Percentiles rank a stretch among this genome's conserved stretches.
Evolutionary conservation across 2,888 invertebrate species (phyloP).

Genomic region (Microctonus aethiopoides): DNA sequence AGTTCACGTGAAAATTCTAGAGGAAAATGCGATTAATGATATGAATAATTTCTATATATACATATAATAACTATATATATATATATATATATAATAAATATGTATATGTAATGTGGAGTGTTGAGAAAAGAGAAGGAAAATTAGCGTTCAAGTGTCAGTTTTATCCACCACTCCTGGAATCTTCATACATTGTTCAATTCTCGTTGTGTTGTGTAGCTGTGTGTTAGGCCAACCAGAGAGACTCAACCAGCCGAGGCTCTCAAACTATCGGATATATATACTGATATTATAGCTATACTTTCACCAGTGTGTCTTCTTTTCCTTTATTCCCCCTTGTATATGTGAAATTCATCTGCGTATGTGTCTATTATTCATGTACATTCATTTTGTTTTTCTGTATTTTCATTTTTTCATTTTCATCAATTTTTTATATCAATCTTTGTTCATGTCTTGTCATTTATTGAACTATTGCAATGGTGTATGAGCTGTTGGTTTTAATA

Average conservation of each 20-base stretch:
- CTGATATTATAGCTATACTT: slow-evolving; percentile 13
- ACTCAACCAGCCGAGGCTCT: slow-evolving; percentile 26
- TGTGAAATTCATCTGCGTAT: neutral
- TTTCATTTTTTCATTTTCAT: neutral
- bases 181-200: slow-evolving; percentile 50
- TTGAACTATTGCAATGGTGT: neutral
- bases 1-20: neutral
- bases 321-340: slow-evolving; percentile 23
- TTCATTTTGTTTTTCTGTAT: neutral
- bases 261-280: slow-evolving; percentile 28
- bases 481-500: neutral
- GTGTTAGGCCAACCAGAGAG: slow-evolving; percentile 9
- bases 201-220: neutral
- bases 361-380: neutral
- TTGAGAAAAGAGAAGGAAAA: slow-evolving; percentile 31
- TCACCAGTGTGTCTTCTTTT: slow-evolving; percentile 28
- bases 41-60: neutral
- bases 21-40: neutral
- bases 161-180: slow-evolving; percentile 51
- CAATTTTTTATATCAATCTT: neutral
- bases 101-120: neutral
- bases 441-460: too few species aligned
- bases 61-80: neutral
- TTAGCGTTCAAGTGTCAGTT: slow-evolving; percentile 55
- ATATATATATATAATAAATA: neutral